phyloP scores from a whole-genome alignment of 2,113 vertebrate genomes.

The Charadrius vociferus region DNA sequence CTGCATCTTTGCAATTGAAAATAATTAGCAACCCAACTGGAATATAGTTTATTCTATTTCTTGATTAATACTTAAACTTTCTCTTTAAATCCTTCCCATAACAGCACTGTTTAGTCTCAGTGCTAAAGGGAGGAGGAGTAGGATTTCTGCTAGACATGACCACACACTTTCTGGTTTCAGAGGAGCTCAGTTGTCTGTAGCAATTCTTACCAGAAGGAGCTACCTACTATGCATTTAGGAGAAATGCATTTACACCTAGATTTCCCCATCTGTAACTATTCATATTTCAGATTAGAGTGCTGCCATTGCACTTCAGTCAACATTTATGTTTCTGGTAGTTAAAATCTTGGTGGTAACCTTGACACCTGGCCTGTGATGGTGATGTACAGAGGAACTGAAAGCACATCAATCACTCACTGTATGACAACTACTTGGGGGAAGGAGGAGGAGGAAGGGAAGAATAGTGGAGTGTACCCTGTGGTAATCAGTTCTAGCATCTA shows the following conservation, averaged over 20 bases:
- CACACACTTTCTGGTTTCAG: neutral
- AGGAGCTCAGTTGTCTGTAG: neutral
- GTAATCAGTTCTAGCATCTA: neutral
- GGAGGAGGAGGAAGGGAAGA: neutral
- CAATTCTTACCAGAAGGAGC: neutral
- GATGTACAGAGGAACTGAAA: neutral
- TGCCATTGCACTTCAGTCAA: neutral
- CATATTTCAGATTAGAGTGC: neutral
- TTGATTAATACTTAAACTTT: neutral
- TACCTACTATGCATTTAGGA: neutral
- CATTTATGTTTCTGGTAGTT: neutral
- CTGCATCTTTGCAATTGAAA: neutral
- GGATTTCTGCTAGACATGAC: neutral
- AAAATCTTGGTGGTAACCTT: neutral
- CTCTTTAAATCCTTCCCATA: neutral
- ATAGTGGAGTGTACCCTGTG: neutral
- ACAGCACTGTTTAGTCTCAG: neutral
- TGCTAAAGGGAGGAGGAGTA: neutral
- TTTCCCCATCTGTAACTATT: neutral
- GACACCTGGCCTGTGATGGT: neutral
- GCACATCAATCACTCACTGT: fast-evolving
- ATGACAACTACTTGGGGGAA: neutral
- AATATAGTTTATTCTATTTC: neutral
- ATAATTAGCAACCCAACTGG: neutral
- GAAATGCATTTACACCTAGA: neutral